These are phyloP conservation scores for Sepiola atlantica DNA, from an alignment of 2,888 invertebrate genomes.

Conservation along the genomic window DNA sequence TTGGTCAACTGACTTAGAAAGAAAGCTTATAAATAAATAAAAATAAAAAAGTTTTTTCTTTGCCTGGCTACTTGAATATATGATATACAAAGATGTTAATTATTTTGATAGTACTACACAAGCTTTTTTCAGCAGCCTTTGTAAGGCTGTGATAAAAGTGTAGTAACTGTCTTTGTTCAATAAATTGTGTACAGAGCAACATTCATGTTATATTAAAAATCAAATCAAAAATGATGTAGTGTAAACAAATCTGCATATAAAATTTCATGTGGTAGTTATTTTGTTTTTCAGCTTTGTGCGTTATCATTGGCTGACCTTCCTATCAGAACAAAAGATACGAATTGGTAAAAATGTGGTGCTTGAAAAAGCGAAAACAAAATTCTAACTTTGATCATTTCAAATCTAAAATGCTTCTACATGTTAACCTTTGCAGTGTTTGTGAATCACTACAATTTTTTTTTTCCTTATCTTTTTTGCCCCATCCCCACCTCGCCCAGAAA, in stretches of 20 bases:
- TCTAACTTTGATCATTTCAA: not conserved
- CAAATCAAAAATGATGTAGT: not conserved
- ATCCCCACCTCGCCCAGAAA: not conserved
- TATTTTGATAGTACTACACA: not conserved
- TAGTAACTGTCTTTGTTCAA: not conserved
- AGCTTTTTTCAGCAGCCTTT: not conserved
- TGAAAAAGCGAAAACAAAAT: not conserved
- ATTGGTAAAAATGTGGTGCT: not conserved
- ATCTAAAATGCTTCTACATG: not conserved
- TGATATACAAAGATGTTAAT: not conserved
- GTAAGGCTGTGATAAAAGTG: not conserved
- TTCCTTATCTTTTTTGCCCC: not conserved
- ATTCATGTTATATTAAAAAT: constrained; percentile 1
- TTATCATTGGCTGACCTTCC: not conserved
- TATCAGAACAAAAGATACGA: not conserved
- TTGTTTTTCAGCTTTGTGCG: not conserved
- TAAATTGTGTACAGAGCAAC: not conserved
- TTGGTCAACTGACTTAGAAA: too few relatives aligned
- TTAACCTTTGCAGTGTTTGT: not conserved
- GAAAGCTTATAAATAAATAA: too few relatives aligned
- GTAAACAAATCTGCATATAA: not conserved
- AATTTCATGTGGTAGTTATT: not conserved
- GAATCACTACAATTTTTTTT: not conserved
- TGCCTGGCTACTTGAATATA: not conserved
- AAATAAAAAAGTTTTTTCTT: too few relatives aligned